These are phyloP conservation scores for Callyntrura sp. DNA, from an alignment of 2,888 invertebrate species.

Conservation along the genomic window DNA sequence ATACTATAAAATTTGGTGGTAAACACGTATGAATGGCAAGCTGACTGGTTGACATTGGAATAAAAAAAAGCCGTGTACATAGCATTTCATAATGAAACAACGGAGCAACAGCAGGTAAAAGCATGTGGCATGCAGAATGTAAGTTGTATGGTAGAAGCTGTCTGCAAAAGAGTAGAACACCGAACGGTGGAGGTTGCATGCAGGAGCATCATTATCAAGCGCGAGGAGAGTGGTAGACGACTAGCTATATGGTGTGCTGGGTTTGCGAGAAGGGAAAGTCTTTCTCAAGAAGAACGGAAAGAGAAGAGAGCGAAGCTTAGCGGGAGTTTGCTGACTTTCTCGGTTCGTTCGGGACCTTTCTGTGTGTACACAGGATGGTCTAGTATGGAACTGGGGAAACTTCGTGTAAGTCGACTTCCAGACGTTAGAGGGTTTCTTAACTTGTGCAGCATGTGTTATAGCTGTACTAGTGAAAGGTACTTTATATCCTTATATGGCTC, in stretches of 20 bases:
- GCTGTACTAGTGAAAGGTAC: too few relatives aligned
- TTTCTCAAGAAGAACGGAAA: conserved; percentile 65
- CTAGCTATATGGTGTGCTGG: too few relatives aligned
- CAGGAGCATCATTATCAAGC: not conserved
- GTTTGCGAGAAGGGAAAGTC: conserved; percentile 44
- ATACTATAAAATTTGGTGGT: not conserved
- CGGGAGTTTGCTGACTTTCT: conserved; percentile 80
- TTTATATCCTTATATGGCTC: not conserved
- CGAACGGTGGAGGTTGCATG: conserved; percentile 19
- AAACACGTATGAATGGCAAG: not conserved
- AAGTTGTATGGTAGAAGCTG: conserved; percentile 12
- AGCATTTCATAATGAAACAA: conserved; percentile 31
- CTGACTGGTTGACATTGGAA: conserved; percentile 41
- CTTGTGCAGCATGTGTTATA: conserved; percentile 22
- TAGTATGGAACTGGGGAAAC: conserved; percentile 25
- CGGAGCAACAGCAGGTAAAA: conserved; percentile 36
- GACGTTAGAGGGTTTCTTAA: conserved; percentile 83
- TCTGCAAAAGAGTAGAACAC: not conserved
- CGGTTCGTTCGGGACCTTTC: conserved; percentile 68
- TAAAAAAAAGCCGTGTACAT: not conserved
- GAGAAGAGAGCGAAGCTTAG: conserved; percentile 80
- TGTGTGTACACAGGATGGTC: not conserved
- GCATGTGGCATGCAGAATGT: conserved; percentile 1
- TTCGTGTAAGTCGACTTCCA: conserved; percentile 73
- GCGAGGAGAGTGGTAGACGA: not conserved